A percentile compares a stretch with the other conserved stretches of the same genome.
Evolutionary conservation across 1,140 invertebrate genomes (phyloP).

Genomic region (Zaprionus camerounensis): DNA sequence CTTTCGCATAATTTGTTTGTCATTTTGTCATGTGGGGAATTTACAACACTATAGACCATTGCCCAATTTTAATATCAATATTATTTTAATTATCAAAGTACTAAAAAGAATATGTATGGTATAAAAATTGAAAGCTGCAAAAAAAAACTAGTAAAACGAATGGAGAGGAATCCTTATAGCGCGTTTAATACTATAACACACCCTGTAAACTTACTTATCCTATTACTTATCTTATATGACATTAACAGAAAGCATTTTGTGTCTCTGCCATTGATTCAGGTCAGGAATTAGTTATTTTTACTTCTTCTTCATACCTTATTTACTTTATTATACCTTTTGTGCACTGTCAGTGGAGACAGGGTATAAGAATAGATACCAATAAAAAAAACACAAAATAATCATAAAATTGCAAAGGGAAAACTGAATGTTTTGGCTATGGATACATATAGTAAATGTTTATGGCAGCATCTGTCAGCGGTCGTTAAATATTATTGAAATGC

Average conservation of each 20-base stretch:
- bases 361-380: not conserved
- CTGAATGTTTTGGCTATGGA: conserved; percentile 49
- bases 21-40: not conserved
- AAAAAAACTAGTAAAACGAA: conserved; percentile 26
- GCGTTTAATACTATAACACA: no score
- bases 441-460: conserved; percentile 39
- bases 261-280: no score
- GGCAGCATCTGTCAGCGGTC: conserved; percentile 44
- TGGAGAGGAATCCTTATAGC: no score
- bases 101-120: conserved; percentile 43
- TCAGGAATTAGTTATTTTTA: no score
- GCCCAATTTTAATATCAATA: conserved; percentile 2
- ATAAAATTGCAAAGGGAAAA: conserved; percentile 45
- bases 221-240: no score
- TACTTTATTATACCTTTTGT: no score
- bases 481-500: conserved; percentile 67
- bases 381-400: conserved; percentile 24
- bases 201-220: no score
- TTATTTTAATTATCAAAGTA: conserved; percentile 27
- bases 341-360: not conserved
- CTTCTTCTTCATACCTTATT: no score
- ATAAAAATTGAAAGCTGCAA: conserved; percentile 20
- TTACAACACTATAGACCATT: not conserved
- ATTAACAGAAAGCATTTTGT: no score
- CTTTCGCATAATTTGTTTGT: not conserved